Evolutionary conservation across 2,888 invertebrate genomes (phyloP).

Genomic region (Pecten maximus): DNA sequence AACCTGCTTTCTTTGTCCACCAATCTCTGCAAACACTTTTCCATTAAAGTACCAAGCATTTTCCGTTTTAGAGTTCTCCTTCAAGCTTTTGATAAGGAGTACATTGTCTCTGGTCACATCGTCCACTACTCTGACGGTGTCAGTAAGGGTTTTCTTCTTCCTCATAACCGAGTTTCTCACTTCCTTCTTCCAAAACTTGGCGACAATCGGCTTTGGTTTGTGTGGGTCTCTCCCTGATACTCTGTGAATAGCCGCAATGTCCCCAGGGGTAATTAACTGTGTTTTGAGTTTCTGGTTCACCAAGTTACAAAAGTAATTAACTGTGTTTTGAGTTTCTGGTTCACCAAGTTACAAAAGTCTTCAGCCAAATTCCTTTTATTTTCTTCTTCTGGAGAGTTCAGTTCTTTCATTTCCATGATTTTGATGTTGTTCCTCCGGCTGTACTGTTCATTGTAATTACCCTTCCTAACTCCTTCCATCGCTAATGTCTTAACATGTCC

Average conservation of each 20-base stretch:
- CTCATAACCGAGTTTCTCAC: not conserved
- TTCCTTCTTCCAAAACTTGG: not conserved
- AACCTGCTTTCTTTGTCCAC: not conserved
- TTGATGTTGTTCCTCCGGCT: not conserved
- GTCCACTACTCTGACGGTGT: not conserved
- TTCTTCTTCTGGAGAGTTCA: not conserved
- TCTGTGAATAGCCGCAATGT: not conserved
- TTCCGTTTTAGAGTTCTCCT: not conserved
- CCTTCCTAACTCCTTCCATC: not conserved
- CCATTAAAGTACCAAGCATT: not conserved
- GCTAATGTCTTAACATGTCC: not conserved
- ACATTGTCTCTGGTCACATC: not conserved
- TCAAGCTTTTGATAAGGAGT: not conserved
- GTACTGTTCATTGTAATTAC: not conserved
- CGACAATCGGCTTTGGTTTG: not conserved
- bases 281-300: not conserved
- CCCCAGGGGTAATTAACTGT: not conserved
- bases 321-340: not conserved
- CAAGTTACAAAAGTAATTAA: not conserved
- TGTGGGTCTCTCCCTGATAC: not conserved
- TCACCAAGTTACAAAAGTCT: not conserved
- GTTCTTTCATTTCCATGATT: not conserved
- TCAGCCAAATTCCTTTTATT: not conserved
- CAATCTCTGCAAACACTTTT: not conserved
- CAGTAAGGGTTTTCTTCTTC: not conserved